Evolutionary conservation across 2,888 invertebrate species (phyloP), one percentile per base, ranked within the genome.

Genomic region (Nematopogon swammerdamellus): DNA sequence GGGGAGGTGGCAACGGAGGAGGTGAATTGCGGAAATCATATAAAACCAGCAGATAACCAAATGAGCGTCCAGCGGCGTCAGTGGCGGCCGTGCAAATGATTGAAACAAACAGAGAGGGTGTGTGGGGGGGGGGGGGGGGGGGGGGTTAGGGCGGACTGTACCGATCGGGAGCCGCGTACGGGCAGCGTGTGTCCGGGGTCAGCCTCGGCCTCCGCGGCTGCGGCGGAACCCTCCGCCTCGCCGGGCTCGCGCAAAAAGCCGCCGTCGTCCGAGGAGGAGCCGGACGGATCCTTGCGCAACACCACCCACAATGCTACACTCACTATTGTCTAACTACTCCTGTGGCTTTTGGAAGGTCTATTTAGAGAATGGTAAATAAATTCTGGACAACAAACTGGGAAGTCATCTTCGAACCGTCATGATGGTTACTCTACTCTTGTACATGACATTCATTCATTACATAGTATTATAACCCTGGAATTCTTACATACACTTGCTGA

Each of bases 221-320:
- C 50, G 45, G 36, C 47, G 30, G 45, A 46, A 30, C 43, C 49
- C 57, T 56, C 64, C 19, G 47, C 49, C 58, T 67, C 71, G 55
- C 60, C 68, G 56, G 65, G 68, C 60, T 70, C 72, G 52, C 66
- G 68, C 69, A 71, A 72, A 68, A 79, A 77, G 54, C 79, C 80
- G 64, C 80, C 80, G 58, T 79, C 80, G 68, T 80, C 80, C 63
- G 79, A 79, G 61, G 80, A 80, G 54, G 80, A 80, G 63, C 77
- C 77, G 63, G 79, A 80, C 54, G 71, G 70, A 55, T 80, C 80
- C 80, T 80, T 72, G 29, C 60, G 64, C 63, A 63, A 63, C 64
- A 45, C 47, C 49, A 47, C 45, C 45, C 44, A 49, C 43, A 19
- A 48, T 44, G 18, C 18, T 25, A 4, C 43, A 44, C 16, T 49